phyloP scores from a whole-genome alignment of 2,797 vertebrate species.

The Spinibarbus caldwelli region DNA sequence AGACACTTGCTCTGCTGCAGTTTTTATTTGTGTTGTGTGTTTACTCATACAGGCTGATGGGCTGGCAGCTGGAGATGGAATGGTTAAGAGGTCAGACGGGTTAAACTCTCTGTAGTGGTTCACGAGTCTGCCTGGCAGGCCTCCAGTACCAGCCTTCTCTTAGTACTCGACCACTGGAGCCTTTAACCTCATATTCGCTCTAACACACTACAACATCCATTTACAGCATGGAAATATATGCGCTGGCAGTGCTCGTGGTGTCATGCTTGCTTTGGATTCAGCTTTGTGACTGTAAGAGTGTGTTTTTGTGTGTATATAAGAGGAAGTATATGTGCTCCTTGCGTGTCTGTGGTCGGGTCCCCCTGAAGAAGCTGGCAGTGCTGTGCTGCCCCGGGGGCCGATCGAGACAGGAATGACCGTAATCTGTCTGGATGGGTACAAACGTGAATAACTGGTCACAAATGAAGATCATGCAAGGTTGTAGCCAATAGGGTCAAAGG shows the following conservation, averaged over 20 bases:
- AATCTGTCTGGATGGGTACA: conserved; percentile 69
- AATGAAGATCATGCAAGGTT: conserved; percentile 63
- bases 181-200: not conserved
- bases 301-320: conserved; percentile 19
- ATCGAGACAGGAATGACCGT: conserved; percentile 56
- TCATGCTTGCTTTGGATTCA: not conserved
- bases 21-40: conserved; percentile 53
- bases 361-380: conserved; percentile 64
- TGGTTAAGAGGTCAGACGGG: conserved; percentile 54
- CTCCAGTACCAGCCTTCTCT: conserved; percentile 46
- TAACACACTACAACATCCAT: not conserved
- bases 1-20: conserved; percentile 49
- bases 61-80: conserved; percentile 43
- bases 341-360: conserved; percentile 41
- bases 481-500: conserved; percentile 24
- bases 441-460: conserved; percentile 69
- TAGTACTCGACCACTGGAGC: conserved; percentile 24
- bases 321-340: conserved; percentile 39
- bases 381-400: conserved; percentile 62
- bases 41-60: conserved; percentile 48
- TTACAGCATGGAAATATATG: not conserved
- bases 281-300: not conserved
- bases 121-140: conserved; percentile 44
- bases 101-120: conserved; percentile 57
- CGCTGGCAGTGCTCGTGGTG: not conserved